Conservation (phyloP, 2,113 vertebrate genomes). For the Neoarius graeffei region DNA sequence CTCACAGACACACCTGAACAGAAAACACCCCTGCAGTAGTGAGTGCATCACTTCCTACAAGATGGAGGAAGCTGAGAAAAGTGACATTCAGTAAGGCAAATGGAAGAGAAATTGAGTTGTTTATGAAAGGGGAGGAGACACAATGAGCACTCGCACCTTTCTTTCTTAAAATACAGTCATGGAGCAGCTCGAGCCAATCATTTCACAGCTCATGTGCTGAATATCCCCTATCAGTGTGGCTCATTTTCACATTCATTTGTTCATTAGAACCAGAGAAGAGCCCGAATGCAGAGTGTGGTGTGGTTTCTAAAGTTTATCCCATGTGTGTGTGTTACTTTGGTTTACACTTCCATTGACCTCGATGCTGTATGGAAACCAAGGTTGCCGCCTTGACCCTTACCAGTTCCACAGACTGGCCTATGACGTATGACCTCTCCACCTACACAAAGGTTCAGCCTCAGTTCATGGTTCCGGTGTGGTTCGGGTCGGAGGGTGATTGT, state of each 20-base stretch:
- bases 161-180: neutral
- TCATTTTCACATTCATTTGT: neutral
- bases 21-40: slow-evolving; percentile 61
- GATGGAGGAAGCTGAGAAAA: slow-evolving; percentile 34
- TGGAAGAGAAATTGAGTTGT: slow-evolving; percentile 13
- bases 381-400: neutral
- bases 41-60: slow-evolving; percentile 41
- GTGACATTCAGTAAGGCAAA: slow-evolving; percentile 53
- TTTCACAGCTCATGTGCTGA: slow-evolving; percentile 28
- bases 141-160: neutral
- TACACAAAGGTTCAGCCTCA: slow-evolving; percentile 55
- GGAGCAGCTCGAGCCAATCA: slow-evolving; percentile 40
- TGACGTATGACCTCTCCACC: slow-evolving; percentile 20
- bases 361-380: slow-evolving; percentile 53
- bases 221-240: neutral
- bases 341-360: slow-evolving; percentile 50
- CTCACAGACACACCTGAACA: slow-evolving; percentile 66
- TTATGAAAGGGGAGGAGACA: slow-evolving; percentile 8
- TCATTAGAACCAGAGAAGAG: neutral
- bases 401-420: neutral
- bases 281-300: neutral
- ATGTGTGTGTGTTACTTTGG: slow-evolving; percentile 59
- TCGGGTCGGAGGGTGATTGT: slow-evolving; percentile 67
- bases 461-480: slow-evolving; percentile 65
- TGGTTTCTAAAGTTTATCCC: slow-evolving; percentile 6